phyloP scores from a whole-genome alignment of 2,113 vertebrate species.

The Carassius auratus region DNA sequence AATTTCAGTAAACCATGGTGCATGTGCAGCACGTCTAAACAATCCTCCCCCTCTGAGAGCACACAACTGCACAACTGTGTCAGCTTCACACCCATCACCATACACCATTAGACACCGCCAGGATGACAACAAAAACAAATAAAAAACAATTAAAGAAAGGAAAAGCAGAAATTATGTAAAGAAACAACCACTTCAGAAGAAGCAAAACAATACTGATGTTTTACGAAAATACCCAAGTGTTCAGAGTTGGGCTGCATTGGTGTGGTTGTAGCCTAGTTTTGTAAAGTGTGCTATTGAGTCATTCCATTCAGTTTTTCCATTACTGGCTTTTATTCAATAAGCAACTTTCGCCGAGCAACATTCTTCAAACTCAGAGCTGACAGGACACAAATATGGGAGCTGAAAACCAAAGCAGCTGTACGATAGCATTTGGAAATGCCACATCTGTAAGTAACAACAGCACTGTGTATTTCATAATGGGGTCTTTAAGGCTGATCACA shows the following conservation, averaged over 20 bases:
- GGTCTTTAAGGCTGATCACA: slow-evolving; percentile 2
- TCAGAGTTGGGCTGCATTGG: background rate
- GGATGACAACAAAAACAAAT: slow-evolving; percentile 1
- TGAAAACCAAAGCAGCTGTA: background rate
- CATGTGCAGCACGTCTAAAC: slow-evolving; percentile 42
- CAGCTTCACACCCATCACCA: slow-evolving; percentile 16
- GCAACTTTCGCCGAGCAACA: slow-evolving; percentile 12
- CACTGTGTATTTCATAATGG: background rate
- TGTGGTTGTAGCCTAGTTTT: slow-evolving; percentile 28
- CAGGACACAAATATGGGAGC: background rate
- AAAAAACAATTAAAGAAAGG: background rate
- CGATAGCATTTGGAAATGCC: background rate
- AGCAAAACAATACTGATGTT: too few species aligned
- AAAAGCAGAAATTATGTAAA: background rate
- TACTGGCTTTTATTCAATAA: slow-evolving; percentile 17
- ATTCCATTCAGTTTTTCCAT: slow-evolving; percentile 30
- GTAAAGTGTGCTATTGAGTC: slow-evolving; percentile 11
- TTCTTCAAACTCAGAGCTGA: slow-evolving; percentile 16
- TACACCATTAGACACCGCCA: slow-evolving; percentile 3
- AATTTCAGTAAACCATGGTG: too few species aligned
- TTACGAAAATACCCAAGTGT: background rate
- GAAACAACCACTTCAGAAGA: background rate
- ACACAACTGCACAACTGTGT: slow-evolving; percentile 30
- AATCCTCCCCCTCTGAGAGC: slow-evolving; percentile 14
- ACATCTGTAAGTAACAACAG: background rate